These are phyloP conservation scores for Pseudorhombus dupliciocellatus DNA, from an alignment of 2,113 vertebrate genomes.

Conservation along the genomic window DNA sequence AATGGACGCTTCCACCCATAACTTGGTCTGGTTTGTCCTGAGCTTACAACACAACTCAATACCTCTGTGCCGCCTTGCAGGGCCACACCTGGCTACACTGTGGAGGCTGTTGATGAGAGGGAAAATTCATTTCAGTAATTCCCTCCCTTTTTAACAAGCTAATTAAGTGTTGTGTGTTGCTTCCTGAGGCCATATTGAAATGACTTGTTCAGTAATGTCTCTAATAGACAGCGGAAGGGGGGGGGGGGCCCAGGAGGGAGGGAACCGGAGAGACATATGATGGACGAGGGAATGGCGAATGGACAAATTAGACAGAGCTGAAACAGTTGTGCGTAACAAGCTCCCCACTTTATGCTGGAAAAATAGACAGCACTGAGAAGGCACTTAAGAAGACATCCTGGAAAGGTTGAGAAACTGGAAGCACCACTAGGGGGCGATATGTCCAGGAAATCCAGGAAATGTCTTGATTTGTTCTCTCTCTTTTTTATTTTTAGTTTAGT, in stretches of 20 bases:
- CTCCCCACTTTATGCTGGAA: conserved; percentile 60
- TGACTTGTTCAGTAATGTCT: conserved; percentile 77
- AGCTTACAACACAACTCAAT: conserved; percentile 36
- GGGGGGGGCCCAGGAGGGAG: conserved; percentile 47
- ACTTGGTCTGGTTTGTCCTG: conserved; percentile 37
- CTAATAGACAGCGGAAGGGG: conserved; percentile 70
- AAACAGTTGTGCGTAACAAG: conserved; percentile 66
- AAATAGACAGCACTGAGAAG: conserved; percentile 34
- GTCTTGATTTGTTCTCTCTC: background rate
- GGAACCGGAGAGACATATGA: conserved; percentile 21
- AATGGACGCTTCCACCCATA: conserved; percentile 47
- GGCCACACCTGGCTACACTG: conserved; percentile 56
- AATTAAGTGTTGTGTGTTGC: conserved; percentile 78
- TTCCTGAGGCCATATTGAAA: conserved; percentile 79
- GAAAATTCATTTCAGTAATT: conserved; percentile 67
- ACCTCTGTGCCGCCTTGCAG: conserved; percentile 45
- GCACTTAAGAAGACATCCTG: conserved; percentile 20
- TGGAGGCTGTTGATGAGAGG: conserved; percentile 13
- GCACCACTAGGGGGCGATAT: conserved; percentile 45
- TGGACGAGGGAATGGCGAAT: conserved; percentile 17
- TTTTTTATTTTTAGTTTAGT: conserved; percentile 15
- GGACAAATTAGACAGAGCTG: conserved; percentile 64
- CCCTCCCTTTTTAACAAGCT: conserved; percentile 76
- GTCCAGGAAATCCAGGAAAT: conserved; percentile 23
- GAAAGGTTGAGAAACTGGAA: conserved; percentile 12